phyloP scores from a whole-genome alignment of 2,888 invertebrate species.

The Rhogogaster chlorosoma region DNA sequence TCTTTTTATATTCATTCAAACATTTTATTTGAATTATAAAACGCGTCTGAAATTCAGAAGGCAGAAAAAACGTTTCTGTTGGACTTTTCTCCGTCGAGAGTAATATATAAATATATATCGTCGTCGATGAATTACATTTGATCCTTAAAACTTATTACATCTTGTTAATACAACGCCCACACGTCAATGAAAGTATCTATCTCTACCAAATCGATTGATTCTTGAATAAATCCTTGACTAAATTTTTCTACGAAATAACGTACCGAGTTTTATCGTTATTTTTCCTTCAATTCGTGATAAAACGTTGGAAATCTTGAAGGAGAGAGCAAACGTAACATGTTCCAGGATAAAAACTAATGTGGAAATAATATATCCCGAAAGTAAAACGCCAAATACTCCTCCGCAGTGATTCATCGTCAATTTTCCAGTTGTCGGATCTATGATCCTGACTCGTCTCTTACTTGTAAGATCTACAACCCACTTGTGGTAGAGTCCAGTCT shows the following conservation, averaged over 20 bases:
- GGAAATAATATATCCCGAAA: constrained; percentile 1
- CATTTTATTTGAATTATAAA: neutral
- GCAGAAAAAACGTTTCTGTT: neutral
- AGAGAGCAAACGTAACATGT: neutral
- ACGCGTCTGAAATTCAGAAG: neutral
- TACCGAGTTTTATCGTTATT: neutral
- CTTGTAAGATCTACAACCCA: constrained; percentile 21
- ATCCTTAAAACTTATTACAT: neutral
- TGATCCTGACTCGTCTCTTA: neutral
- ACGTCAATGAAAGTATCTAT: neutral
- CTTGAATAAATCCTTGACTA: neutral
- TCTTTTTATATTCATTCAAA: constrained; percentile 1
- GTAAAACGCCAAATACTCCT: constrained; percentile 45
- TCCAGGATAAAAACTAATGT: neutral
- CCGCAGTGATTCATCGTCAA: constrained; percentile 51
- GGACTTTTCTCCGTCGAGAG: neutral
- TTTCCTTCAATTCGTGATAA: neutral
- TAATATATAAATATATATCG: no score
- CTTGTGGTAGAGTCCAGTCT: constrained; percentile 48
- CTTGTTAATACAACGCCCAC: neutral
- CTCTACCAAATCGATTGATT: neutral
- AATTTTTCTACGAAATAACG: neutral
- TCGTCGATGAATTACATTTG: neutral
- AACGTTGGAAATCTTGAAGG: neutral
- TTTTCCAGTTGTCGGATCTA: neutral